Base-by-base conservation (phyloP, 2,888 invertebrate genomes). In the Drosophila prolongata region DNA sequence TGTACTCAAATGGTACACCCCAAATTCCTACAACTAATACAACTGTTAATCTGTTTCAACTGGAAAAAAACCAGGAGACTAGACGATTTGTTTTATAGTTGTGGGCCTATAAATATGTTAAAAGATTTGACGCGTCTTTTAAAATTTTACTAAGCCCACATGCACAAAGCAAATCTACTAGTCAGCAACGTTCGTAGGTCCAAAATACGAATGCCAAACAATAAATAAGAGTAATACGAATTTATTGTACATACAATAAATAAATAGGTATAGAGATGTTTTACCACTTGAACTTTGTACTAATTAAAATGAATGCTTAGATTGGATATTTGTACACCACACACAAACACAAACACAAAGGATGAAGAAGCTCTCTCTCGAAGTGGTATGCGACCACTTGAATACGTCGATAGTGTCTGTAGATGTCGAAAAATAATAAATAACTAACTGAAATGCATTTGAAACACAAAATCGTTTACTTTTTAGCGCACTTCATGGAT, bases 241-340 rank as follows among this genome's bases (percentile, higher is more conserved):
- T 82, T 82, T 82, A 82, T 82, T 82, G 86, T 82, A 86, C 71
- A 80, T 80, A 80, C 78, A 82, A 71, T 65, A 76, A 62, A 61
- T 53, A 37, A 56, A 59, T 50, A 55, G 35, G 50, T 55, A 59
- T 62, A 71, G 62, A 80, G 78, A 60, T 66, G 56, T 77, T 77
- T 69, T 65, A 62, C 52, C 61, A 58, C 55, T 47, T 47, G 34
- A 60, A 30, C 24, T 40, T n/a, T n/a, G n/a, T n/a, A 52, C 30
- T 60, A 47, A 52, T 16, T n/a, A 44, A 50, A 27, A 38, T 24
- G 24, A 24, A 24, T 24, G 4, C 4, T 24, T 24, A 24, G 24
- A 24, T 38, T 40, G 58, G 10, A 47, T 16, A 67, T n/a, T n/a
- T n/a, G n/a, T 35, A 30, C 24, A 49, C 49, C 49, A 35, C 2